These are phyloP conservation scores for Chalcis sispes DNA, from an alignment of 2,888 invertebrate species.

Conservation along the genomic window DNA sequence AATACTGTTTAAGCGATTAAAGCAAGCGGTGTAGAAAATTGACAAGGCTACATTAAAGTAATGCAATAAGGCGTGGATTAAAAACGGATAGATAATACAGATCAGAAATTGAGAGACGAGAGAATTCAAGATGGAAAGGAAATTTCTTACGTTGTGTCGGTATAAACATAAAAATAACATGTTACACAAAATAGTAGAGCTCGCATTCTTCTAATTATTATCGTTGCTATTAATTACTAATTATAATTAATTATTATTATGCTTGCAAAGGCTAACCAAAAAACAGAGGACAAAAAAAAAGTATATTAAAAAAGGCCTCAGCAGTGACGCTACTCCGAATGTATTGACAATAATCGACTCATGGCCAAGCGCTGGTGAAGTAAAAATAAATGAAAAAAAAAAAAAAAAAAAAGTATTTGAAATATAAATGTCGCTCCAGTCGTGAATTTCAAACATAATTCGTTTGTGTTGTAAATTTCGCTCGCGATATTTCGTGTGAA, in stretches of 20 bases:
- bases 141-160: constrained; percentile 23
- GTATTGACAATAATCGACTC: constrained; percentile 72
- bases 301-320: constrained; percentile 60
- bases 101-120: constrained; percentile 7
- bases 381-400: constrained; percentile 22
- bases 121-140: neutral
- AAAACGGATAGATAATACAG: constrained; percentile 18
- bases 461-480: constrained; percentile 46
- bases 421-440: constrained; percentile 28
- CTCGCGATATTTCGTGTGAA: constrained; percentile 21
- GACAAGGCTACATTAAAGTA: neutral
- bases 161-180: constrained; percentile 16
- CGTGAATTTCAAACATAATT: constrained; percentile 28
- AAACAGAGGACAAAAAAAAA: constrained; percentile 31
- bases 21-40: constrained; percentile 1
- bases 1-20: constrained; percentile 20
- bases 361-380: constrained; percentile 52
- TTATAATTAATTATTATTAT: constrained; percentile 50
- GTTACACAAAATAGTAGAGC: constrained; percentile 26
- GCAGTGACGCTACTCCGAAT: constrained; percentile 72
- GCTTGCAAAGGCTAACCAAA: constrained; percentile 39
- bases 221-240: constrained; percentile 44
- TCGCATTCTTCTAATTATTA: constrained; percentile 44
- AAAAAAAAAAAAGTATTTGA: constrained; percentile 19
- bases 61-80: neutral